Base-by-base conservation (phyloP, 2,888 invertebrate species). In the Eilema depressum region DNA sequence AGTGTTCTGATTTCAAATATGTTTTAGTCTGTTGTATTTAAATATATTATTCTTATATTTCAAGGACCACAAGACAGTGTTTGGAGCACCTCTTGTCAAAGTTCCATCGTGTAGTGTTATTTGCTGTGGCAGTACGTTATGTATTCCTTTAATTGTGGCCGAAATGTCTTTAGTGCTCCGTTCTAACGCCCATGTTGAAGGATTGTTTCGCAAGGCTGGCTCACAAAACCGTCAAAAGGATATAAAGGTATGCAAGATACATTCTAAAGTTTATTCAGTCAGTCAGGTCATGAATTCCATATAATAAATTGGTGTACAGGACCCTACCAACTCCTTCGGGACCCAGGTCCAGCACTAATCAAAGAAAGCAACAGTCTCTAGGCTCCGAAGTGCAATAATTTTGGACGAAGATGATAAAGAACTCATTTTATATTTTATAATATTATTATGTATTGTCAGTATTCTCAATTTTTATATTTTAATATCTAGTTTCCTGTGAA, bases 161-260 rank as follows among this genome's bases (percentile, higher is more conserved):
- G 97, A 97, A 86, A 96, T 97, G 85, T 97, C 97, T 82, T 95
- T 96, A 68, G 96, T 96, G 83, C 96, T 98, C 66, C 93, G 97
- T 76, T 94, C 96, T 62, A 96, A 97, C 90, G 96, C 97, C 37
- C 96, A 96, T 69, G 96, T 97, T 26, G 98, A 98, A 88, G 99
- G 99, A 0, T 92, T 99, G 64, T 99, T 99, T 89, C 96, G 99
- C 11, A 98, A 98, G 94, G 98, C 98, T 64, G 99, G 98, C 20
- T 98, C 98, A 1, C 96, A 97, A 82, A 96, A 96, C 56, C 96
- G 98, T 75, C 98, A 98, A 90, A 97, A 97, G 86, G 98, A 98
- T 90, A 96, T 98, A 28, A 97, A 97, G 93, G 97, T 97, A 89
- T 57, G 26, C 3, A 53, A n/a, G 10, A n/a, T 53, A 5, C 53